Conservation (phyloP, 92 coral and sea anemone species). For the Heteractis magnifica region DNA sequence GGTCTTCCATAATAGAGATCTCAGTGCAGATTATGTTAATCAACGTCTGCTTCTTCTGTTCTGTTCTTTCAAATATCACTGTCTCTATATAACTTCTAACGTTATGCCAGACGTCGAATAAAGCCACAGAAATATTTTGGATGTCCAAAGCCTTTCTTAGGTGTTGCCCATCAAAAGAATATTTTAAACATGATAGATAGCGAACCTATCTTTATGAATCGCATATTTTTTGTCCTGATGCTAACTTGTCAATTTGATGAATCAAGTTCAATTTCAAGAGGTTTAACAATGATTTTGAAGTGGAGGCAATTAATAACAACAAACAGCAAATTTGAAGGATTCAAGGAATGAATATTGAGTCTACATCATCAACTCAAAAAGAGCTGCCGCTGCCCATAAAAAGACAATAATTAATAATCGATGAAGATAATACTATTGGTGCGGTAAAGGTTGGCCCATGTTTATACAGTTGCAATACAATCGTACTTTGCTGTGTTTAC, state of each 20-base stretch:
- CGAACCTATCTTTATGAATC: not conserved
- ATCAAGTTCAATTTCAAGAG: not conserved
- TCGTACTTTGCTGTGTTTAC: not conserved
- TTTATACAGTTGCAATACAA: not conserved
- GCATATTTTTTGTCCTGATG: not conserved
- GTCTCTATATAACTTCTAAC: not conserved
- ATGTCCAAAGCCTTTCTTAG: not conserved
- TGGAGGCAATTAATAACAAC: not conserved
- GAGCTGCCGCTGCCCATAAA: not conserved
- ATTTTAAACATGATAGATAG: not conserved
- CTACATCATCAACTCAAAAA: not conserved
- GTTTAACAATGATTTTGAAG: not conserved
- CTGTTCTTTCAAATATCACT: not conserved
- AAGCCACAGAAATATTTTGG: not conserved
- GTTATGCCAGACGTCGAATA: not conserved
- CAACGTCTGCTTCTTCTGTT: not conserved
- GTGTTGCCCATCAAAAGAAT: not conserved
- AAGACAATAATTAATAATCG: not conserved
- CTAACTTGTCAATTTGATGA: not conserved
- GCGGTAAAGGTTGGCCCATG: not conserved
- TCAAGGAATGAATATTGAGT: not conserved
- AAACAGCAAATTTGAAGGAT: conserved; percentile 5
- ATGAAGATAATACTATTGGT: not conserved
- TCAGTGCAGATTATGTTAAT: not conserved
- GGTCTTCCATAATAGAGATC: not conserved